Conservation (phyloP, 2,797 vertebrate genomes). For the Dallia pectoralis region DNA sequence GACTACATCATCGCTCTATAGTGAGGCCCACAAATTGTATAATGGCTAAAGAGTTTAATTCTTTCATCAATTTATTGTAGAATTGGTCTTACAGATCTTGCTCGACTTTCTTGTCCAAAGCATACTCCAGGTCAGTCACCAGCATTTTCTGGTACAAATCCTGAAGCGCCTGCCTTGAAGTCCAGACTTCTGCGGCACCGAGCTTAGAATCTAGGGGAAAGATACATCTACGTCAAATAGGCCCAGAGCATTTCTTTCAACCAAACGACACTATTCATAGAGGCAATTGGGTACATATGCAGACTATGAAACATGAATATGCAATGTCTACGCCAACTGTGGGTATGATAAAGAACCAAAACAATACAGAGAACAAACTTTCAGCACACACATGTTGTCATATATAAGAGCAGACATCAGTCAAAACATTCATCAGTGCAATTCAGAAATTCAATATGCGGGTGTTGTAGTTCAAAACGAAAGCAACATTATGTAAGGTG, state of each 20-base stretch:
- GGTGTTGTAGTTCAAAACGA: neutral
- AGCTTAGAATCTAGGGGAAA: constrained; percentile 86
- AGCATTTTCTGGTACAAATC: constrained; percentile 99
- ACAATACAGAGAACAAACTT: neutral
- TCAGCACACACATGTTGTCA: neutral
- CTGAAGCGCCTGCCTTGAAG: constrained; percentile 95
- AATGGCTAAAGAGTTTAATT: neutral
- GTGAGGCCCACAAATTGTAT: neutral
- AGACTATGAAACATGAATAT: neutral
- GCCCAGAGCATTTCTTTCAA: neutral
- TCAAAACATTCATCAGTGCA: neutral
- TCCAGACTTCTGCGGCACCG: constrained; percentile 97
- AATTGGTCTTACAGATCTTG: constrained; percentile 92
- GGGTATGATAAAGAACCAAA: neutral
- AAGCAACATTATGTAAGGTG: constrained; percentile 1
- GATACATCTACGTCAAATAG: neutral
- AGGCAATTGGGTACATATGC: neutral
- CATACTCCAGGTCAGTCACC: constrained; percentile 97
- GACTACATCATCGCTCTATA: neutral
- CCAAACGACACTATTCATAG: neutral
- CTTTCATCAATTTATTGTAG: neutral
- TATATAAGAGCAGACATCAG: neutral
- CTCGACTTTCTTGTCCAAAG: constrained; percentile 99
- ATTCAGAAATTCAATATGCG: neutral
- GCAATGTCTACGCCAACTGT: neutral